These are phyloP conservation scores for Hoplodrina ambigua DNA, from an alignment of 2,888 invertebrate species.

Conservation along the genomic window DNA sequence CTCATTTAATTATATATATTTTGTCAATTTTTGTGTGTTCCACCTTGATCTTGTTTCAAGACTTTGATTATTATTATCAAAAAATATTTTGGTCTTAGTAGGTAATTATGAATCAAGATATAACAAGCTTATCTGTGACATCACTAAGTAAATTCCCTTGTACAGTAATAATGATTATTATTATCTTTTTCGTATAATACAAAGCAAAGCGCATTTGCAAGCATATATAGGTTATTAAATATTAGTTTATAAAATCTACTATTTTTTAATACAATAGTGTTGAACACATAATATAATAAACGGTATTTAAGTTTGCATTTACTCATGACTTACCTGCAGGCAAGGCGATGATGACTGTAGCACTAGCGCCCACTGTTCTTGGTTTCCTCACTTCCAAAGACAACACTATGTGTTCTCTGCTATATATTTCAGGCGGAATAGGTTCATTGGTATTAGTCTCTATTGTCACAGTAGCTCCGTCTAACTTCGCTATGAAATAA, in stretches of 20 bases:
- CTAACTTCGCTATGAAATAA: constrained; percentile 65
- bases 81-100: not conserved
- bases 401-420: constrained; percentile 69
- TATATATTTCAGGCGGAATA: constrained; percentile 73
- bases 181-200: not conserved
- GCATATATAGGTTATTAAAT: not conserved
- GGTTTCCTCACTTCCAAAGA: constrained; percentile 74
- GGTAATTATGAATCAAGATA: constrained; percentile 16
- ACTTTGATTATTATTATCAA: constrained; percentile 15
- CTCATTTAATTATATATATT: no score
- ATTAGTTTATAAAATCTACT: not conserved
- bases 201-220: not conserved
- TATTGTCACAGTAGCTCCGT: constrained; percentile 64
- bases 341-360: constrained; percentile 75
- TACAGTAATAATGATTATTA: not conserved
- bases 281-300: no score
- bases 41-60: no score
- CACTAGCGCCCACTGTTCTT: constrained; percentile 79
- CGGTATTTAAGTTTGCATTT: no score
- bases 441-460: constrained; percentile 51
- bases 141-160: constrained; percentile 31
- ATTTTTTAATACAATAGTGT: not conserved
- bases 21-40: no score
- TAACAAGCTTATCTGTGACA: constrained; percentile 29
- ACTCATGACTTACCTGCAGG: constrained; percentile 73